These are phyloP conservation scores for Heliornis fulica DNA, from an alignment of 2,113 vertebrate genomes.

Conservation along the genomic window DNA sequence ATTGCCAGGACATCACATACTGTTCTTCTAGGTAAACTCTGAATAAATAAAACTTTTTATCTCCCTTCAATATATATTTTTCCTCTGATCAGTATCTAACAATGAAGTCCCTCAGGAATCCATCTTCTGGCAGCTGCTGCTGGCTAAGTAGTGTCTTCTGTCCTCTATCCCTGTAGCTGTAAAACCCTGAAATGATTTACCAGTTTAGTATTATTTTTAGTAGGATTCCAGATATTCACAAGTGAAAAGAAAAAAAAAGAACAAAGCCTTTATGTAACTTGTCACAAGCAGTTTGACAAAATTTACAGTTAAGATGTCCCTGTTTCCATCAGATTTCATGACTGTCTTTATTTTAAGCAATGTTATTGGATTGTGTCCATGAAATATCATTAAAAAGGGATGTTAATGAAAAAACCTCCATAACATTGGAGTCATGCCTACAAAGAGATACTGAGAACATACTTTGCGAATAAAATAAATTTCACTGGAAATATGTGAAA, in stretches of 20 bases:
- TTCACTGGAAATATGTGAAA: constrained; percentile 11
- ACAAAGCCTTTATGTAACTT: neutral
- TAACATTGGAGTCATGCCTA: constrained; percentile 55
- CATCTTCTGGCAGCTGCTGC: neutral
- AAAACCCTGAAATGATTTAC: neutral
- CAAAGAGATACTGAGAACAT: constrained; percentile 16
- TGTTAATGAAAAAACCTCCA: constrained; percentile 41
- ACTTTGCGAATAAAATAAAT: constrained; percentile 30
- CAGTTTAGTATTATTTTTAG: neutral
- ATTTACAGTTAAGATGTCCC: neutral
- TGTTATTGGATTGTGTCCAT: neutral
- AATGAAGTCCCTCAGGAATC: neutral
- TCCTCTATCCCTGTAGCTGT: neutral
- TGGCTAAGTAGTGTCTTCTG: neutral
- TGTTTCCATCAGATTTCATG: constrained; percentile 30
- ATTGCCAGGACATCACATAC: neutral
- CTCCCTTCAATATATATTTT: neutral
- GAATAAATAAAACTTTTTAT: neutral
- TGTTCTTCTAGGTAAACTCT: neutral
- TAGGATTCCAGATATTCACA: neutral
- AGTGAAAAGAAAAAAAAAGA: neutral
- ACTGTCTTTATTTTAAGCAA: neutral
- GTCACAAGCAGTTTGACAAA: neutral
- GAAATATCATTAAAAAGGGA: constrained; percentile 16
- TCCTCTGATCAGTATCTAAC: neutral